Evolutionary conservation across 2,888 invertebrate species (phyloP), one percentile per base, ranked within the genome.

Genomic region (Metopia argyrocephala): DNA sequence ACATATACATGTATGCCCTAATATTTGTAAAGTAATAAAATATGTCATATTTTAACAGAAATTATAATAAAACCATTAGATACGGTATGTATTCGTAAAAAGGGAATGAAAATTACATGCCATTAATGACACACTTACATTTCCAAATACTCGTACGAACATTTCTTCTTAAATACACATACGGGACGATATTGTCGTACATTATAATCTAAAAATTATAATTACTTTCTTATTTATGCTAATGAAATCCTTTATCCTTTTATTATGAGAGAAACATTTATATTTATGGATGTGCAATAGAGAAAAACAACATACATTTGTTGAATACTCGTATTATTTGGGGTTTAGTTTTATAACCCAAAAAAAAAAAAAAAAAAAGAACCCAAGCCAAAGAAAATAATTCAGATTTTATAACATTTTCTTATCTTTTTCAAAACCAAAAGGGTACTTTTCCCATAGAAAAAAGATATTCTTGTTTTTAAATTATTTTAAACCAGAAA

Each of bases 41-140:
- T 87, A 87, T 89, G 87, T 89, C 89, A 87, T 87, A 89, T 87
- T 88, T 88, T 86, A 88, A 85, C 86, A 84, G 86, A 78, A 86
- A 87, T 88, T 88, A 86, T 85, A 86, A 87, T 88, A 87, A 88
- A 87, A 85, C 85, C 87, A 88, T 89, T 89, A 84, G 85, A 82
- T 83, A 87, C 83, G 86, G 83, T 74, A 56, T 74, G 15, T 38
- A 38, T 12, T 38, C 9, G 12, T 38, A 38, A 66, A 62, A 74
- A 75, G 54, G 23, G 57, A n/a, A n/a, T n/a, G 38, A 38, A 38
- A 38, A 38, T 38, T 38, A 38, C 38, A 38, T 28, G 50, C 21
- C 74, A 70, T 66, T 70, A 78, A 69, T 69, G 76, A 52, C 66
- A 71, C 70, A 76, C 64, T 56, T 48, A 62, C 45, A 38, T 20